Evolutionary conservation across 2,888 invertebrate genomes (phyloP), one percentile per base, ranked within the genome.

Genomic region (Falcaria lacertinaria): DNA sequence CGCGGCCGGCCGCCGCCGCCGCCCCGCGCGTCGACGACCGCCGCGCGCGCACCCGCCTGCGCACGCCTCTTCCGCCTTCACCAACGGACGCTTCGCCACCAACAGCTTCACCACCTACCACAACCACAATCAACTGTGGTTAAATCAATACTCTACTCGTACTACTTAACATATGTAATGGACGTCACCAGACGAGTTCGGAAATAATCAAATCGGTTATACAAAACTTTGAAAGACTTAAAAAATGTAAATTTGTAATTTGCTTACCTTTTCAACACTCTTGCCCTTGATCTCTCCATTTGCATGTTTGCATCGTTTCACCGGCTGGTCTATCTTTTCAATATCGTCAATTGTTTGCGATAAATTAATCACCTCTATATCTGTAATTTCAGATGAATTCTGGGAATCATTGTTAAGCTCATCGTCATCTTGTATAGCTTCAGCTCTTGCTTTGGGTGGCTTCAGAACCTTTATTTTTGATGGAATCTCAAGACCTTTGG

Each of bases 51-150:
- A 19, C 61, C 48, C 39, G 8, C 7, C 22, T 7, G 7, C 64
- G 37, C 13, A 45, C 39, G 0, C 57, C 47, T 86, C 86, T 42
- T 87, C 85, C 19, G 75, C 75, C 58, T 85, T 84, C 42, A 85
- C 73, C n/a, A 77, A 79, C n/a, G 79, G 79, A 65, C 82, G 76
- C 62, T 86, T 87, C 8, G 86, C 83, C 39, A 82, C 84, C 44
- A 86, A 56, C 50, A 89, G 64, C 58, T 89, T 90, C 1, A 80
- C 82, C 36, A 82, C 79, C 28, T 28, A 28, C 3, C 1, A 1
- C 28, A 28, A n/a, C n/a, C n/a, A n/a, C n/a, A n/a, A n/a, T n/a
- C n/a, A n/a, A n/a, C n/a, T n/a, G n/a, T n/a, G n/a, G n/a, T n/a
- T n/a, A n/a, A n/a, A n/a, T n/a, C n/a, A n/a, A n/a, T n/a, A n/a